Evolutionary conservation across 2,797 vertebrate species (phyloP).

Genomic region (Phataginus tricuspis): DNA sequence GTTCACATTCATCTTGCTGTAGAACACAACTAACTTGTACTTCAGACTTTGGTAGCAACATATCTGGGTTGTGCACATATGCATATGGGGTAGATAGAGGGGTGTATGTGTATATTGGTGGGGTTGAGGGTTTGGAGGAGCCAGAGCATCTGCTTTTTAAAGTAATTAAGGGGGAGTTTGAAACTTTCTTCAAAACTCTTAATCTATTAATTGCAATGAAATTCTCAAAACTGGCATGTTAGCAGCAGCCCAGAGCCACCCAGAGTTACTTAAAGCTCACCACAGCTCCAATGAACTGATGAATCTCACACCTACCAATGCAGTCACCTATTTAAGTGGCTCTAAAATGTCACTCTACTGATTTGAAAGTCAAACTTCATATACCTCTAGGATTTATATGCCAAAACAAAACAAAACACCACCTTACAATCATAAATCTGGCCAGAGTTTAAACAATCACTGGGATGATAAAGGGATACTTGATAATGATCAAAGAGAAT

Average conservation of each 20-base stretch:
- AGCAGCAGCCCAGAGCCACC: neutral
- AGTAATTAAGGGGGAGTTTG: neutral
- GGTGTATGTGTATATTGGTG: neutral
- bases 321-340: neutral
- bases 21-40: slow-evolving; percentile 19
- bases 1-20: neutral
- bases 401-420: neutral
- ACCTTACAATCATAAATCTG: neutral
- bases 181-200: slow-evolving; percentile 2
- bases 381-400: neutral
- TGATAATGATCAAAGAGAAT: neutral
- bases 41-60: neutral
- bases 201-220: neutral
- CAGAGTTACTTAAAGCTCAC: neutral
- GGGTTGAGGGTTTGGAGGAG: neutral
- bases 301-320: neutral
- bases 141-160: slow-evolving; percentile 16
- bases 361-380: neutral
- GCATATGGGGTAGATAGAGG: neutral
- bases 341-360: slow-evolving; percentile 10
- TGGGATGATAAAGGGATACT: neutral
- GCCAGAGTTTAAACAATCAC: neutral
- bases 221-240: neutral
- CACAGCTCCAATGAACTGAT: neutral
- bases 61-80: neutral